Percentiles rank a stretch among this genome's conserved stretches.
Conservation (phyloP, 2,113 vertebrate species). For the Suncus etruscus region DNA sequence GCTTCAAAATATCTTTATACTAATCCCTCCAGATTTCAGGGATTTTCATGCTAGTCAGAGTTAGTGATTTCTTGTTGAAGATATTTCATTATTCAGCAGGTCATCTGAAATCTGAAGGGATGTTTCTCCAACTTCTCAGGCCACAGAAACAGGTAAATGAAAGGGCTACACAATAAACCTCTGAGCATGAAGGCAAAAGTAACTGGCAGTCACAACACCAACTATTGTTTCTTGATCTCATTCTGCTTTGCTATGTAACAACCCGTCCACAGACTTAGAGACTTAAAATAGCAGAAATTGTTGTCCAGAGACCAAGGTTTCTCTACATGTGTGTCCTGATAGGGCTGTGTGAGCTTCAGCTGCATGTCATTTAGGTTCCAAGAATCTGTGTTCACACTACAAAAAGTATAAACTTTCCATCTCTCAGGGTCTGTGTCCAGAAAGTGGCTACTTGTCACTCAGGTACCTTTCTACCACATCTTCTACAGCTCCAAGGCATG, state of each 20-base stretch:
- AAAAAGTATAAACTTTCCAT: background rate
- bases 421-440: background rate
- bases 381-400: background rate
- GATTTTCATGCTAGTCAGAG: background rate
- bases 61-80: conserved; percentile 29
- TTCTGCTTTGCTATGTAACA: background rate
- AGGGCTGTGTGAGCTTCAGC: background rate
- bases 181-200: background rate
- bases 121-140: background rate
- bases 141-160: background rate
- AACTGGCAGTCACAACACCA: background rate
- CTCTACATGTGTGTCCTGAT: background rate
- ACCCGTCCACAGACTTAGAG: background rate
- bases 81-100: background rate
- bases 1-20: background rate
- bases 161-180: background rate
- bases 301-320: background rate
- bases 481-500: background rate
- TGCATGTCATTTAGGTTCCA: background rate
- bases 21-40: background rate
- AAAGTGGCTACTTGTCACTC: background rate
- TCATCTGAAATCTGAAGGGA: too few species aligned
- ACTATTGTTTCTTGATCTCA: background rate
- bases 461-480: background rate
- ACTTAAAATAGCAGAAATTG: background rate